Percentiles rank a stretch among this genome's conserved stretches.
Conservation (phyloP, 2,797 vertebrate species). For the Pipistrellus nathusii region DNA sequence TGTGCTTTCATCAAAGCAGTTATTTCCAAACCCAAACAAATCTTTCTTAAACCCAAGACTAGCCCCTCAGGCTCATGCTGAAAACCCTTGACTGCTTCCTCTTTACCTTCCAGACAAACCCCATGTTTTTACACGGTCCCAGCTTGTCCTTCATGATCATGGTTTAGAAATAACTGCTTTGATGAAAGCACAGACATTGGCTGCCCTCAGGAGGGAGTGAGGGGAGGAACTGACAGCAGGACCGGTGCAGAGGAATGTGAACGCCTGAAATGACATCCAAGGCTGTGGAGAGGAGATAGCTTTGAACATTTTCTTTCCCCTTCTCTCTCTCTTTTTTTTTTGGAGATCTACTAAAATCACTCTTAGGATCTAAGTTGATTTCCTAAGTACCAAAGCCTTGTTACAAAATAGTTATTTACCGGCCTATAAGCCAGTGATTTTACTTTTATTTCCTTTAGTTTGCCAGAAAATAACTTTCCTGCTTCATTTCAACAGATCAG, state of each 20-base stretch:
- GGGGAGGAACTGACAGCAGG: rapidly evolving
- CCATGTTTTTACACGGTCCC: background rate
- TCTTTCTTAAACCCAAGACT: background rate
- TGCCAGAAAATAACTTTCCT: background rate
- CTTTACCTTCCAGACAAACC: background rate
- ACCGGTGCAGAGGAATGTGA: background rate
- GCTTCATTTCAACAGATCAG: background rate
- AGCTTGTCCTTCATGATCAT: too few species aligned
- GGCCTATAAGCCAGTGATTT: background rate
- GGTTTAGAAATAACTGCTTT: background rate
- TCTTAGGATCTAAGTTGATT: background rate
- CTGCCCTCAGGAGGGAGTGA: background rate
- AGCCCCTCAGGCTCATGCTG: too few species aligned
- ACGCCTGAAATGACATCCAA: background rate
- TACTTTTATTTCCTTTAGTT: slow-evolving; percentile 38
- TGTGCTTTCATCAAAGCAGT: too few species aligned
- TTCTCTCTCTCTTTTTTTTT: background rate
- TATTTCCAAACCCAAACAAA: too few species aligned
- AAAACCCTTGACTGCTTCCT: background rate
- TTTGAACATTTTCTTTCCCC: background rate
- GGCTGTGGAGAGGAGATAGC: rapidly evolving
- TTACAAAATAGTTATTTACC: background rate
- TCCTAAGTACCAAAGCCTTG: background rate
- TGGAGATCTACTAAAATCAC: background rate
- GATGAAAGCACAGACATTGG: background rate